Conservation (phyloP, 1,140 invertebrate genomes). For the Micrasema minimum region DNA sequence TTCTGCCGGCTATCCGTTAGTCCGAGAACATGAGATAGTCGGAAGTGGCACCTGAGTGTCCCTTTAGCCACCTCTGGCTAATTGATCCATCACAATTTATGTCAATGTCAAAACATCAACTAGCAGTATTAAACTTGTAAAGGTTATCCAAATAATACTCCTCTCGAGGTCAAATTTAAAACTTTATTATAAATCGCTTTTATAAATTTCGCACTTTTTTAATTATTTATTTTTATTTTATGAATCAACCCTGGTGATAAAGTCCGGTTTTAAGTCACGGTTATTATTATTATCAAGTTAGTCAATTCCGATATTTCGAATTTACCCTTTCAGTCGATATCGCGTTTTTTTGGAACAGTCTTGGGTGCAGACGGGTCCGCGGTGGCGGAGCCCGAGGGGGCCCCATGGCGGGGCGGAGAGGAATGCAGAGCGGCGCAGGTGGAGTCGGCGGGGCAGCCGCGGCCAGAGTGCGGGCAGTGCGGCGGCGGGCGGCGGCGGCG, state of each 20-base stretch:
- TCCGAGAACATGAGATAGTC: no score
- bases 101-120: constrained; percentile 29
- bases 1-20: neutral
- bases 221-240: no score
- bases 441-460: neutral
- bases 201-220: neutral
- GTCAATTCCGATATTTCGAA: constrained; percentile 25
- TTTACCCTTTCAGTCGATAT: constrained; percentile 32
- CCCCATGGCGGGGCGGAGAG: neutral
- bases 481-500: neutral
- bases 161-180: constrained; percentile 19
- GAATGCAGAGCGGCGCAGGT: constrained; percentile 9
- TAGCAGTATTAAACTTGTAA: constrained; percentile 13
- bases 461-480: constrained; percentile 10
- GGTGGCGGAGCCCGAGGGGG: neutral
- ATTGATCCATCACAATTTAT: constrained; percentile 22
- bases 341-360: constrained; percentile 13
- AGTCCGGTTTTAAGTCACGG: no score
- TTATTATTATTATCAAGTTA: constrained; percentile 6
- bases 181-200: no score
- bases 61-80: neutral
- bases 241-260: no score
- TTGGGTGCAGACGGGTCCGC: constrained; percentile 4
- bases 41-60: neutral
- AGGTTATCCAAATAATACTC: constrained; percentile 14